Conservation (phyloP, 2,888 invertebrate genomes). For the Acronicta leporina region DNA sequence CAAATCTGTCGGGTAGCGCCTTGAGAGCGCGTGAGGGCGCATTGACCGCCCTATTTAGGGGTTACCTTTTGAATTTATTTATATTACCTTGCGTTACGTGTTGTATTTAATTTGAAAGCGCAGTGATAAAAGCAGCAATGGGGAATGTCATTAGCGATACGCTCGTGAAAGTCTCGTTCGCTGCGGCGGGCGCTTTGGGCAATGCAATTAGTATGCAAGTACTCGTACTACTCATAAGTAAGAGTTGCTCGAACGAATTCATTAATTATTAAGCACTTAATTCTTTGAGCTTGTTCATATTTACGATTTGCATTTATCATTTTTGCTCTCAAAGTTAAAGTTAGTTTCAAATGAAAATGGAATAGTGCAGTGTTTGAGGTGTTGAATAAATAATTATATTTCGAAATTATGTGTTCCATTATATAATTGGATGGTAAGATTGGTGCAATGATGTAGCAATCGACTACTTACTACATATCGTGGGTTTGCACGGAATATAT, state of each 20-base stretch:
- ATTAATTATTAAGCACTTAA: constrained; percentile 48
- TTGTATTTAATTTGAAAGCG: constrained; percentile 61
- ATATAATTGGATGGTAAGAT: neutral
- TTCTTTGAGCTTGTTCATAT: constrained; percentile 43
- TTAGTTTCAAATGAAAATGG: constrained; percentile 9
- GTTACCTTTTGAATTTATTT: constrained; percentile 72
- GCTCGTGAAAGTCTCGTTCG: constrained; percentile 47
- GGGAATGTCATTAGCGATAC: constrained; percentile 53
- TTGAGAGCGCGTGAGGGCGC: constrained; percentile 82
- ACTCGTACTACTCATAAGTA: constrained; percentile 44
- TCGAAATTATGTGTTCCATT: neutral
- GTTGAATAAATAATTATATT: neutral
- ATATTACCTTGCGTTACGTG: constrained; percentile 59
- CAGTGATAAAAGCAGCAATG: constrained; percentile 47
- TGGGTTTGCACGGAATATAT: too few species aligned
- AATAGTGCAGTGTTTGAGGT: constrained; percentile 1
- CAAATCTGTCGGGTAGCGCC: constrained; percentile 71
- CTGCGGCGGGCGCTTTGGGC: constrained; percentile 34
- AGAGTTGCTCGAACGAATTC: constrained; percentile 39
- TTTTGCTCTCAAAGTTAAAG: constrained; percentile 18
- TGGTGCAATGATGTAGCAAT: neutral
- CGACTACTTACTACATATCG: too few species aligned
- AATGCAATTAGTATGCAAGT: constrained; percentile 48
- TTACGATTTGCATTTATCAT: constrained; percentile 49
- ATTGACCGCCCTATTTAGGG: constrained; percentile 81